A percentile compares a stretch with the other conserved stretches of the same genome.
Evolutionary conservation across 1,140 invertebrate species (phyloP).

Genomic region (Dysdera silvatica): DNA sequence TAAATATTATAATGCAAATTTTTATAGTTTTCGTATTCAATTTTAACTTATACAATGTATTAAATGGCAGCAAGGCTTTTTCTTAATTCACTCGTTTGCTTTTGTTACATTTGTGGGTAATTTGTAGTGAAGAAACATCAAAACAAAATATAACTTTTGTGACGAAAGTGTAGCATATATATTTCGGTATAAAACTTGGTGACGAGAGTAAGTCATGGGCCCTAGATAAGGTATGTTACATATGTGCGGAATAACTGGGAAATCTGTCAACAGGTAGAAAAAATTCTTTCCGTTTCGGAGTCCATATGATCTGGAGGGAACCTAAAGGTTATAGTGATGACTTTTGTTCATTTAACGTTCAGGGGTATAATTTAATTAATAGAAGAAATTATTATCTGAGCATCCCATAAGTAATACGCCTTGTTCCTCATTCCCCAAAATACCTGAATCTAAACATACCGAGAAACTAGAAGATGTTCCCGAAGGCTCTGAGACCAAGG

Average conservation of each 20-base stretch:
- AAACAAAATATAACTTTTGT: conserved; percentile 10
- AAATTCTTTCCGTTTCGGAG: conserved; percentile 16
- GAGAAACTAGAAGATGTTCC: not conserved
- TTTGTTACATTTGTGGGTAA: conserved; percentile 24
- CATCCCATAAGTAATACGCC: not conserved
- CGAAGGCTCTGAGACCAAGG: not conserved
- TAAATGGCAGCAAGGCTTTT: not conserved
- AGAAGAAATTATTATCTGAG: conserved; percentile 49
- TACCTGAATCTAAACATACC: not conserved
- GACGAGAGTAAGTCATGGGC: conserved; percentile 34
- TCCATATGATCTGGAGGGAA: conserved; percentile 38
- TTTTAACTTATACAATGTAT: not conserved
- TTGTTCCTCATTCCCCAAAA: not conserved
- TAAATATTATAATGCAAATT: not conserved
- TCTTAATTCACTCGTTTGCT: not conserved
- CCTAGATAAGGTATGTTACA: conserved; percentile 32
- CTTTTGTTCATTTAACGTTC: conserved; percentile 39
- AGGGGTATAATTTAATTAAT: conserved; percentile 41
- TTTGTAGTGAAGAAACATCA: conserved; percentile 9
- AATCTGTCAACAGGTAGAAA: conserved; percentile 32
- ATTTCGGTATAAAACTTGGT: conserved; percentile 30
- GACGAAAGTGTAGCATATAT: conserved; percentile 15
- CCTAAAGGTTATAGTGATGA: conserved; percentile 41
- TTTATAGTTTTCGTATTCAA: not conserved
- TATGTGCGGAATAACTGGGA: conserved; percentile 27